A percentile compares a stretch with the other conserved stretches of the same genome.
These are phyloP conservation scores for Nymphalis polychloros DNA, from an alignment of 2,888 invertebrate species.

Conservation along the genomic window DNA sequence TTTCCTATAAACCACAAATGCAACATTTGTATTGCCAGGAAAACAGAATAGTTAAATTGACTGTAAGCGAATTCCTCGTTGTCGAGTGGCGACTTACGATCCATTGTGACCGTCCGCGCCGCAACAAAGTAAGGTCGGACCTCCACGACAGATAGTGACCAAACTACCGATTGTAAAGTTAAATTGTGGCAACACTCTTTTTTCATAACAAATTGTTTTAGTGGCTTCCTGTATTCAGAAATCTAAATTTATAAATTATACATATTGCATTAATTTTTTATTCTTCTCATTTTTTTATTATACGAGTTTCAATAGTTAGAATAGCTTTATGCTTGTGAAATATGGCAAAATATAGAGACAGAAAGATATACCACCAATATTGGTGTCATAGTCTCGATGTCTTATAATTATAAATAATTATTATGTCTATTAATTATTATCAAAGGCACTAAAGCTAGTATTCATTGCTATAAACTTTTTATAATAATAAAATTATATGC, in stretches of 20 bases:
- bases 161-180: slow-evolving; percentile 30
- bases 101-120: slow-evolving; percentile 63
- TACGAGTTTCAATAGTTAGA: too few species aligned
- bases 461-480: too few species aligned
- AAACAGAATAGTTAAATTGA: slow-evolving; percentile 70
- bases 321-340: too few species aligned
- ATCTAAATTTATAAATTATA: neutral
- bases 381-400: too few species aligned
- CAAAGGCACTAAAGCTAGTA: too few species aligned
- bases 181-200: slow-evolving; percentile 21
- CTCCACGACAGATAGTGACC: slow-evolving; percentile 22
- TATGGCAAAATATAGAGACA: too few species aligned
- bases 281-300: too few species aligned
- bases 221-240: slow-evolving; percentile 4
- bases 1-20: slow-evolving; percentile 44
- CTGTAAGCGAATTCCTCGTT: slow-evolving; percentile 57
- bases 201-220: slow-evolving; percentile 15
- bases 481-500: too few species aligned
- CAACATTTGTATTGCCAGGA: slow-evolving; percentile 40
- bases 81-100: slow-evolving; percentile 57
- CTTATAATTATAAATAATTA: too few species aligned
- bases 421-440: too few species aligned
- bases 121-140: slow-evolving; percentile 52
- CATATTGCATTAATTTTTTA: too few species aligned
- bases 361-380: too few species aligned